These are phyloP conservation scores for Petrophora chlorosata DNA, from an alignment of 2,888 invertebrate species.

Conservation along the genomic window DNA sequence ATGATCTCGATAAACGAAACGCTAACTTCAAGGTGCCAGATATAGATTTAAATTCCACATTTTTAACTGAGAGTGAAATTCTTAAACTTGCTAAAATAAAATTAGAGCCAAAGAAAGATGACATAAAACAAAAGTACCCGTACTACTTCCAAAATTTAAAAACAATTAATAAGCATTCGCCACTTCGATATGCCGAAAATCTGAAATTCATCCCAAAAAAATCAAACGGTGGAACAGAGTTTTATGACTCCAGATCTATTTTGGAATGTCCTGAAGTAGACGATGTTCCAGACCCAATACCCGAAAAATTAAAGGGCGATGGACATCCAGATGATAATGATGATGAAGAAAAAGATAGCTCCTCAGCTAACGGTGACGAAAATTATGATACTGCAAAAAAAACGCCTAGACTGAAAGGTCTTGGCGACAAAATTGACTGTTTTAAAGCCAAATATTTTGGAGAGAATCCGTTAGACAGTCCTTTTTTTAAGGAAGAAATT, in stretches of 20 bases:
- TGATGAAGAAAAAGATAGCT: conserved; percentile 47
- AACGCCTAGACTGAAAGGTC: conserved; percentile 81
- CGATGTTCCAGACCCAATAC: conserved; percentile 80
- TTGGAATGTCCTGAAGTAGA: conserved; percentile 82
- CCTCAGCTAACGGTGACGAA: conserved; percentile 47
- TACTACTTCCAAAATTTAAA: conserved; percentile 81
- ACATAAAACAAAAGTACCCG: conserved; percentile 84
- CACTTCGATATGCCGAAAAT: conserved; percentile 87
- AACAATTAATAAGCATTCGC: conserved; percentile 80
- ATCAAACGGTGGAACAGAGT: conserved; percentile 86
- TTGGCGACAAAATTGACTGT: conserved; percentile 90
- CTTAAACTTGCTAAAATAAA: conserved; percentile 47
- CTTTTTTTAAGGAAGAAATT: conserved; percentile 85
- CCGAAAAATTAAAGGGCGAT: conserved; percentile 71
- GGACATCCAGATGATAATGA: conserved; percentile 59
- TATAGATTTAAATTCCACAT: conserved; percentile 60
- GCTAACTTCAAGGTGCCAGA: conserved; percentile 59
- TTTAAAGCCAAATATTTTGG: conserved; percentile 90
- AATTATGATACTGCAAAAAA: conserved; percentile 56
- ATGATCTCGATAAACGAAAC: conserved; percentile 59
- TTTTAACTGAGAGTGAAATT: conserved; percentile 54
- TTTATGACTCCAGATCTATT: conserved; percentile 86
- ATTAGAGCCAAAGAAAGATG: conserved; percentile 38
- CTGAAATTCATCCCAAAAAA: conserved; percentile 85
- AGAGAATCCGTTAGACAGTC: conserved; percentile 89